A percentile compares a stretch with the other conserved stretches of the same genome.
Evolutionary conservation across 2,888 invertebrate genomes (phyloP).

Genomic region (Nymphalis c-album): DNA sequence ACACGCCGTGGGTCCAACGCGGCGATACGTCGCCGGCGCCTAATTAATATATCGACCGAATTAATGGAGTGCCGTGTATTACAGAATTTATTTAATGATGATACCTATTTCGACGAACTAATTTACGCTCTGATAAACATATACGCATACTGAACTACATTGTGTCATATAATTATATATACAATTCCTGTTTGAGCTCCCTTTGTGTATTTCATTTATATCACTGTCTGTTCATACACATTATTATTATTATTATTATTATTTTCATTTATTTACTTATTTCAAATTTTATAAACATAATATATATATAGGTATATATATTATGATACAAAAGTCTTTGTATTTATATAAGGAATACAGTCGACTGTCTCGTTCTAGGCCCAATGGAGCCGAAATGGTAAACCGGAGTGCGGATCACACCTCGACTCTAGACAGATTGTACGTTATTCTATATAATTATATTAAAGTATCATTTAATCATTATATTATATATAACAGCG

Average conservation of each 20-base stretch:
- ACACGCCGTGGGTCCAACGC: not conserved
- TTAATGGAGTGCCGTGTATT: not conserved
- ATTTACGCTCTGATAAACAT: constrained; percentile 17
- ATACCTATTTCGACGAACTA: not conserved
- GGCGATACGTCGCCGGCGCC: constrained; percentile 1
- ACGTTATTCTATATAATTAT: constrained; percentile 59
- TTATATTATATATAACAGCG: constrained; percentile 37
- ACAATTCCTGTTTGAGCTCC: not conserved
- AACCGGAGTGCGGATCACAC: constrained; percentile 79
- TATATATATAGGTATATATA: not conserved
- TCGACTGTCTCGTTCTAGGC: constrained; percentile 74
- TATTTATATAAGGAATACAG: constrained; percentile 50
- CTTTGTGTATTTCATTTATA: not conserved
- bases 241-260: not conserved
- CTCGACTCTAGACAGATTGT: constrained; percentile 79
- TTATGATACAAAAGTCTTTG: constrained; percentile 21
- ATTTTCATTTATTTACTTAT: constrained; percentile 8
- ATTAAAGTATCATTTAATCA: constrained; percentile 37
- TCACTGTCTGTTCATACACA: not conserved
- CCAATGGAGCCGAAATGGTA: constrained; percentile 78
- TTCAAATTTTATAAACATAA: not conserved
- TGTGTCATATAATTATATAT: not conserved
- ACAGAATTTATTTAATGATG: not conserved
- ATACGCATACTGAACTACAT: not conserved
- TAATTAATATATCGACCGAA: not conserved